Evolutionary conservation across 2,888 invertebrate species (phyloP).

Genomic region (Gari tellinella): DNA sequence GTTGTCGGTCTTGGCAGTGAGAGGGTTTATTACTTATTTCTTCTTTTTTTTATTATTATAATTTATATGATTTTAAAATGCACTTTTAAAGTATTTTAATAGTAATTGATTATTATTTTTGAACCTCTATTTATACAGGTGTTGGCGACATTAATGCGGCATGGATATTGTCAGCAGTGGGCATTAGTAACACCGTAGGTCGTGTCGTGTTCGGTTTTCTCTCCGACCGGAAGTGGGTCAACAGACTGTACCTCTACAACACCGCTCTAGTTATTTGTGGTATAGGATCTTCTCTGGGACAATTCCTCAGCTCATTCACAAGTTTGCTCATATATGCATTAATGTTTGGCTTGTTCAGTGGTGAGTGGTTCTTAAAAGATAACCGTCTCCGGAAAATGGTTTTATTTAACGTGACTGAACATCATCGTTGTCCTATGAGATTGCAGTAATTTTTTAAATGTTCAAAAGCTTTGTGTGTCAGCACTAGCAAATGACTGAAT

Average conservation of each 20-base stretch:
- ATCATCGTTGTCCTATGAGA: no score
- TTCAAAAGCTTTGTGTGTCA: no score
- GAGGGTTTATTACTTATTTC: no score
- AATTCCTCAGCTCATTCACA: conserved; percentile 18
- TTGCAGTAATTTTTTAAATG: no score
- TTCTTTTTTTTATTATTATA: not conserved
- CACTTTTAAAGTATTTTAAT: no score
- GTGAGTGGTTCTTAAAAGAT: no score
- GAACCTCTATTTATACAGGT: conserved; percentile 11
- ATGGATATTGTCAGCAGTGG: conserved; percentile 93
- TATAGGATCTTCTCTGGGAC: conserved; percentile 17
- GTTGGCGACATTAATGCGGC: conserved; percentile 84
- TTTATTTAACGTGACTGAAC: no score
- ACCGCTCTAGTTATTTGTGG: conserved; percentile 88
- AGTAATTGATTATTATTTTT: no score
- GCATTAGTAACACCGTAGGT: conserved; percentile 95
- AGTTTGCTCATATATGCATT: conserved; percentile 25
- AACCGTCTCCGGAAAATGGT: no score
- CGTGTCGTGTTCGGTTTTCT: conserved; percentile 88
- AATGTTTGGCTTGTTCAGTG: conserved; percentile 49
- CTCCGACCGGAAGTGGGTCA: conserved; percentile 88
- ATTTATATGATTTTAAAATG: conserved; percentile 3
- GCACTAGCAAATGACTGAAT: no score
- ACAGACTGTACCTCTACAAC: conserved; percentile 95
- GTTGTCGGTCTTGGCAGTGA: no score